Evolutionary conservation across 2,797 vertebrate genomes (phyloP).

Genomic region (Cossypha caffra): DNA sequence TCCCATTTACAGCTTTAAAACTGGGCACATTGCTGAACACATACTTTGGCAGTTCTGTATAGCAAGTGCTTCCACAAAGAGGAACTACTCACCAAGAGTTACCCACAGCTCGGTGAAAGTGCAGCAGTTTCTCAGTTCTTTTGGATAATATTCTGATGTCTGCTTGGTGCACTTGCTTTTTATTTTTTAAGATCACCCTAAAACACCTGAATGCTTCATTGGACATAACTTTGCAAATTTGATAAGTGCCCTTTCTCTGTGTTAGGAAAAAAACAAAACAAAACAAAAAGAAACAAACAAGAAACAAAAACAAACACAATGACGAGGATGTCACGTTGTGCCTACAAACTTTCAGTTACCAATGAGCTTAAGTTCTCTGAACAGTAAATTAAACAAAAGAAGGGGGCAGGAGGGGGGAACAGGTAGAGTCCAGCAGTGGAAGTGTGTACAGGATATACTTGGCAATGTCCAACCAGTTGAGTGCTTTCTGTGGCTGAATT

Average conservation of each 20-base stretch:
- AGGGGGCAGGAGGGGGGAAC: conserved; percentile 53
- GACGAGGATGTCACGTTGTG: conserved; percentile 73
- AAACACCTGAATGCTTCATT: conserved; percentile 77
- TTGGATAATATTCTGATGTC: conserved; percentile 59
- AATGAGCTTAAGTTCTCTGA: conserved; percentile 76
- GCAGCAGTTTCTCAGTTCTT: conserved; percentile 70
- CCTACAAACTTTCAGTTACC: conserved; percentile 79
- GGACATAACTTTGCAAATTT: conserved; percentile 74
- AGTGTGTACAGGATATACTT: conserved; percentile 76
- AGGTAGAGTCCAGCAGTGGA: conserved; percentile 76
- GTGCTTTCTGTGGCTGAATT: conserved; percentile 85
- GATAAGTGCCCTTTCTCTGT: conserved; percentile 80
- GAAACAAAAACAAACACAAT: conserved; percentile 59
- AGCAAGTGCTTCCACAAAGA: conserved; percentile 84
- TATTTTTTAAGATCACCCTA: conserved; percentile 59
- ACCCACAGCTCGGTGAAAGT: conserved; percentile 73
- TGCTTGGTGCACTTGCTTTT: conserved; percentile 70
- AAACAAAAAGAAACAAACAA: not conserved
- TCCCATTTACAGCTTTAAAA: conserved; percentile 88
- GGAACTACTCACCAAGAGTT: conserved; percentile 73
- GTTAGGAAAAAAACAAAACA: conserved; percentile 30
- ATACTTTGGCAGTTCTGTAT: conserved; percentile 91
- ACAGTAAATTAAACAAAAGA: conserved; percentile 70
- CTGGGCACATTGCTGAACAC: conserved; percentile 89
- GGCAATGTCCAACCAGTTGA: conserved; percentile 83